phyloP scores from a whole-genome alignment of 2,888 invertebrate species.

The Candidula unifasciata region DNA sequence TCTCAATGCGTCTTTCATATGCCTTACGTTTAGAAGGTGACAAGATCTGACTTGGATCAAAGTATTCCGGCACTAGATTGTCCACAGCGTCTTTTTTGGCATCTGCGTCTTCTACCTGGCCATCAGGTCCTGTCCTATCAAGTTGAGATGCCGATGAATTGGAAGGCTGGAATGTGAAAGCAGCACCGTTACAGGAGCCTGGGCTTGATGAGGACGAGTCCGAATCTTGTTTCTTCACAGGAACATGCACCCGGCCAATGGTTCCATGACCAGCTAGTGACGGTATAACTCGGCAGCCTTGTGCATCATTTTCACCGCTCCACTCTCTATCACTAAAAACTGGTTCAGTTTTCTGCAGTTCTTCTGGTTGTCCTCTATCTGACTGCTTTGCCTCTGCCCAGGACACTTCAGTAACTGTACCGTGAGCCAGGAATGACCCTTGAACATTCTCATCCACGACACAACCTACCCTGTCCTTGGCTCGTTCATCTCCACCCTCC shows the following conservation, averaged over 20 bases:
- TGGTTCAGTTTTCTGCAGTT: not conserved
- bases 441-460: constrained; percentile 13
- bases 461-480: constrained; percentile 15
- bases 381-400: not conserved
- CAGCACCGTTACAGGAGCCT: constrained; percentile 41
- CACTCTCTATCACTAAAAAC: not conserved
- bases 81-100: constrained; percentile 37
- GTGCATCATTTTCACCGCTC: not conserved
- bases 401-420: not conserved
- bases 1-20: constrained; percentile 68
- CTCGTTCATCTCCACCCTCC: constrained; percentile 31
- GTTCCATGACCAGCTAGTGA: constrained; percentile 36
- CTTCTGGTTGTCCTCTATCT: not conserved
- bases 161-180: constrained; percentile 49
- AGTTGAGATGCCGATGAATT: constrained; percentile 42
- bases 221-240: constrained; percentile 53
- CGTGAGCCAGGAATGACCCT: not conserved
- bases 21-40: constrained; percentile 73
- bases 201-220: constrained; percentile 53
- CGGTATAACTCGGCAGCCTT: not conserved
- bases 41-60: constrained; percentile 64
- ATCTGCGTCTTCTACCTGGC: constrained; percentile 10
- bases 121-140: constrained; percentile 39
- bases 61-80: constrained; percentile 54
- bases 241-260: constrained; percentile 43